Base-by-base conservation (phyloP, 2,888 invertebrate species). In the Agonopterix alstromeriana region DNA sequence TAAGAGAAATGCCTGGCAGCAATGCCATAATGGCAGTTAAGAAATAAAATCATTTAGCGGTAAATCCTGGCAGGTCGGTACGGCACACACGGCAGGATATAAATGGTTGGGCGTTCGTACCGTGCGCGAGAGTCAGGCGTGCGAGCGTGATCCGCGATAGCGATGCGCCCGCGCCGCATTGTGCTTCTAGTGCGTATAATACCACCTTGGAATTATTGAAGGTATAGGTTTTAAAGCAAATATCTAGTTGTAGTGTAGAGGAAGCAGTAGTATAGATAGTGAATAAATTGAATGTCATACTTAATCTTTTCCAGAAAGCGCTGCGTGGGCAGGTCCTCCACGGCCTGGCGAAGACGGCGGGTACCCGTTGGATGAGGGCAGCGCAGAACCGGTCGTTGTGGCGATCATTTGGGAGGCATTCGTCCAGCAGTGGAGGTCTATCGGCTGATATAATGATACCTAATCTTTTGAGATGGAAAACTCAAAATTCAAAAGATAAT, bases 1-100 rank as follows among this genome's bases (percentile, higher is more conserved):
- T 27, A 27, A 27, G 27, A 27, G 27, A 27, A 27, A 27, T 46
- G 46, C 45, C 36, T 43, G 46, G 48, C 17, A 45, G 44, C 44
- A 42, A n/a, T 14, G 27, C 27, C 27, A 27, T 27, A 27, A 2
- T 8, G 46, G 35, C 36, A 47, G 51, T 50, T 50, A 52, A 48
- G 52, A 53, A 57, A 56, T 55, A 56, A 60, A 60, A 58, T 60
- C 60, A 62, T 62, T 60, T 60, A 62, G 53, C 52, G 48, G 35
- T 48, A 51, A 56, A 53, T 42, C 42, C 12, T 38, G 46, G 47
- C 46, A 35, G 42, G 35, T 46, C 42, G 42, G 27, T 38, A 35
- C 42, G 11, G 41, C 46, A 42, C 38, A 38, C 43, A 47, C 14
- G 48, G 46, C 48, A 51, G 47, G 57, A 42, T 58, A 63, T 57